Base-by-base conservation (phyloP, 2,113 vertebrate genomes). In the Bostrychus sinensis region DNA sequence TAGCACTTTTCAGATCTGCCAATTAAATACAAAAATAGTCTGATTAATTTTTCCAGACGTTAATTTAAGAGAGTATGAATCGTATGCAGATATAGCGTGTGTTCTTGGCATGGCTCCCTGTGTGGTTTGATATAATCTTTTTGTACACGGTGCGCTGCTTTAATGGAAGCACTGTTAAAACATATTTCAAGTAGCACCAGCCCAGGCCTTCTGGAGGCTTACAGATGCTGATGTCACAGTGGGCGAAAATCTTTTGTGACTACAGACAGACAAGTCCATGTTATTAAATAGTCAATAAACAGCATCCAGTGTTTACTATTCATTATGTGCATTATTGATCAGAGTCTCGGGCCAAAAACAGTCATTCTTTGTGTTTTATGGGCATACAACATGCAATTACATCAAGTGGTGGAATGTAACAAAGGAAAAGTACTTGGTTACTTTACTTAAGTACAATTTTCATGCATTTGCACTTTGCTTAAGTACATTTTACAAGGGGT, bases 1-100 rank as follows among this genome's bases (percentile, higher is more conserved):
- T 48, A 48, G 25, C 45, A 48, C 45, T 48, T 46, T 46, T 48
- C 5, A 48, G 25, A 48, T 48, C 45, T 48, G 45, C 9, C 20
- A 48, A 48, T 48, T 48, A 48, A 25, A 48, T 48, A 48, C 45
- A 13, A 48, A 43, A 43, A 43, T 43, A 23, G 22, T 48, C 22
- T 48, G 22, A 25, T 3, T 5, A 23, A 48, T 10, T 10, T 13
- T 12, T 14, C 45, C 23, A 13, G 12, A 48, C 5, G 14, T n/a
- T 25, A 12, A 48, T 25, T 48, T 48, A 23, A 43, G 45, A 9
- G 12, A 20, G 23, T 22, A 22, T 46, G 4, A 46, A 19, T n/a
- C n/a, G n/a, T n/a, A n/a, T n/a, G n/a, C n/a, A n/a, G n/a, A n/a
- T n/a, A n/a, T 23, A 4, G 20, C 19, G 1, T 20, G 10, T 1